These are phyloP conservation scores for Carterocephalus palaemon DNA, from an alignment of 2,888 invertebrate genomes.

Conservation along the genomic window DNA sequence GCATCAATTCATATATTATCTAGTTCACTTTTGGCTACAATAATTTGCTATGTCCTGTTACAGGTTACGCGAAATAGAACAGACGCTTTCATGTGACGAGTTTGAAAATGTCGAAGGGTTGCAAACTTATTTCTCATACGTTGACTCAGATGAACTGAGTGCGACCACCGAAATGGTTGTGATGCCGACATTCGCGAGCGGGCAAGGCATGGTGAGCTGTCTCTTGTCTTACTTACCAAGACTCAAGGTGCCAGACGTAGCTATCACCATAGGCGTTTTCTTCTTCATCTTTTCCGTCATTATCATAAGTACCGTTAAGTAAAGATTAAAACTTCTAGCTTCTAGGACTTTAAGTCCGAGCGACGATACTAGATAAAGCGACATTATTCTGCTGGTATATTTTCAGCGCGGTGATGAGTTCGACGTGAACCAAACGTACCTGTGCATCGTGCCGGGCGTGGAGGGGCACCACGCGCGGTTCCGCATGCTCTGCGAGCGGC, in stretches of 20 bases:
- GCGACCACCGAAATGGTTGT: constrained; percentile 40
- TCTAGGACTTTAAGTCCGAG: background rate
- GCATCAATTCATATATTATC: too few species aligned
- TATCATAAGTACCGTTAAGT: background rate
- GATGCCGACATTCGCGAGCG: constrained; percentile 32
- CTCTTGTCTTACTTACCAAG: background rate
- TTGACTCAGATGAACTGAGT: constrained; percentile 43
- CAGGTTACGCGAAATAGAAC: constrained; percentile 13
- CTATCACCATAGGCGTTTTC: background rate
- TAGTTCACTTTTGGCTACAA: too few species aligned
- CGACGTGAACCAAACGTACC: constrained; percentile 35
- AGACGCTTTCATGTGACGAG: constrained; percentile 1
- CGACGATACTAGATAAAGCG: background rate
- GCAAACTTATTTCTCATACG: constrained; percentile 37
- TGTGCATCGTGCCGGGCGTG: constrained; percentile 51
- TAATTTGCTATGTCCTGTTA: background rate
- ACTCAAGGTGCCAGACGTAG: too few species aligned
- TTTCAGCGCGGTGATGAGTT: constrained; percentile 45
- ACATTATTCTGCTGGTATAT: too few species aligned
- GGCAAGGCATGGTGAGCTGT: constrained; percentile 24
- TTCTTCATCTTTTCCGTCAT: background rate
- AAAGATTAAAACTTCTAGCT: background rate
- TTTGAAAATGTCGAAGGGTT: constrained; percentile 34
- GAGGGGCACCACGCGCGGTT: constrained; percentile 47
- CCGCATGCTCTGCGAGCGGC: constrained; percentile 40